Percentiles rank a stretch among this genome's conserved stretches.
Conservation (phyloP, 2,113 vertebrate species). For the Clinocottus analis region DNA sequence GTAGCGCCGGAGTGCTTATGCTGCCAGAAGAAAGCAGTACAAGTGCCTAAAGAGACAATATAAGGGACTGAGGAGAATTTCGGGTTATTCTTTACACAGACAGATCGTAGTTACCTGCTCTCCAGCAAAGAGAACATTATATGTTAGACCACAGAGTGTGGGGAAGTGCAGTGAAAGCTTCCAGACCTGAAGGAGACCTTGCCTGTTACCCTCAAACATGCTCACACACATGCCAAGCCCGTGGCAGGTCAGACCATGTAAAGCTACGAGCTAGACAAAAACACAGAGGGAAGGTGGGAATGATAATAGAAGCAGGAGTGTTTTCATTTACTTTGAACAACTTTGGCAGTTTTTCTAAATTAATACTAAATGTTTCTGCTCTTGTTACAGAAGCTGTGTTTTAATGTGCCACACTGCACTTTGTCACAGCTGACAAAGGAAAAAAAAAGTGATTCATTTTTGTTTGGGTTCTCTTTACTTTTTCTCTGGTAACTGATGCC, state of each 20-base stretch:
- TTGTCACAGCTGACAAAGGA: constrained; percentile 56
- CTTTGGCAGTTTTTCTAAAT: constrained; percentile 52
- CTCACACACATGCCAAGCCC: constrained; percentile 26
- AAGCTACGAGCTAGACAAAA: constrained; percentile 36
- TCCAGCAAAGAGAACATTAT: constrained; percentile 13
- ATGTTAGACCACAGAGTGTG: constrained; percentile 29
- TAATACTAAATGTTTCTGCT: constrained; percentile 44
- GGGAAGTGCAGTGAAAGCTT: constrained; percentile 50
- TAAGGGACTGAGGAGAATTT: not conserved
- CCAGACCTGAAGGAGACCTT: constrained; percentile 54
- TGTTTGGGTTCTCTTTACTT: constrained; percentile 57
- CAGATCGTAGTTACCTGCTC: constrained; percentile 3
- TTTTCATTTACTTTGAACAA: constrained; percentile 49
- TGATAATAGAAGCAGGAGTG: constrained; percentile 49
- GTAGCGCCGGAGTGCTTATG: not conserved
- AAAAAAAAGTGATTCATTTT: constrained; percentile 50
- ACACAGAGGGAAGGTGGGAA: constrained; percentile 47
- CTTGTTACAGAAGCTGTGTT: constrained; percentile 53
- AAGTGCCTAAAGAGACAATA: not conserved
- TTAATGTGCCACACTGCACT: constrained; percentile 57
- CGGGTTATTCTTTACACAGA: constrained; percentile 25
- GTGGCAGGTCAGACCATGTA: constrained; percentile 33
- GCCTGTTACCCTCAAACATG: constrained; percentile 39
- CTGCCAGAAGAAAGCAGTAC: constrained; percentile 19
- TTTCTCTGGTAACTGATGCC: constrained; percentile 67